These are phyloP conservation scores for Virgularia gustaviana DNA, from an alignment of 92 coral and sea anemone genomes.

Conservation along the genomic window DNA sequence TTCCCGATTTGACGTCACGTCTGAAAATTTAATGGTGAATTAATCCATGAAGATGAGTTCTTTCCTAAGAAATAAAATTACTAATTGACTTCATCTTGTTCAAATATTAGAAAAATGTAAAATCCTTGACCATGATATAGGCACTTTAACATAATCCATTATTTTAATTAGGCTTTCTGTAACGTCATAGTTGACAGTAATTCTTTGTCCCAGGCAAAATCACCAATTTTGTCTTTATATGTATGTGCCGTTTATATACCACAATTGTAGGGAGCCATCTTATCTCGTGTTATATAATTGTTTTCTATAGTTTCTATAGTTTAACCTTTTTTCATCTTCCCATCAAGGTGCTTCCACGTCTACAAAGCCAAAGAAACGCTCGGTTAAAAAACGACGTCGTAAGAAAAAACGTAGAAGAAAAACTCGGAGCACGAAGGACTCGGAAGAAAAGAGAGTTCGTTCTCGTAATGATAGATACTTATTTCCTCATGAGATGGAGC, in stretches of 20 bases:
- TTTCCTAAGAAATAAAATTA: too few species aligned
- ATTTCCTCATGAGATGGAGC: conserved; percentile 68
- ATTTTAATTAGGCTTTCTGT: too few species aligned
- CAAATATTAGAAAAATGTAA: too few species aligned
- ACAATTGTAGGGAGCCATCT: too few species aligned
- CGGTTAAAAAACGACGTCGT: neutral
- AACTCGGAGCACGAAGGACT: conserved; percentile 4
- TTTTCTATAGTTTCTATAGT: neutral
- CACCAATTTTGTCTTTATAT: neutral
- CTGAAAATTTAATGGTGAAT: too few species aligned
- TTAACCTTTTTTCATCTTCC: neutral
- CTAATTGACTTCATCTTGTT: too few species aligned
- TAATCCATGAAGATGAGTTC: too few species aligned
- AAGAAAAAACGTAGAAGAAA: conserved; percentile 10
- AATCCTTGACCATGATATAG: too few species aligned
- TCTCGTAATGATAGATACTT: conserved; percentile 53
- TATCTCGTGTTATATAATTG: too few species aligned
- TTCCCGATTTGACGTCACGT: too few species aligned
- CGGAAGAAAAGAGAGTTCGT: conserved; percentile 19
- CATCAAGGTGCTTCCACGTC: neutral
- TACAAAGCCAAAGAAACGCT: neutral
- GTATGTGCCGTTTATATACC: neutral
- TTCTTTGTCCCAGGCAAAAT: neutral
- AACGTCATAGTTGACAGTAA: neutral
- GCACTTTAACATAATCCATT: too few species aligned